Conservation (phyloP, 2,113 vertebrate genomes). For the Centropus bengalensis region DNA sequence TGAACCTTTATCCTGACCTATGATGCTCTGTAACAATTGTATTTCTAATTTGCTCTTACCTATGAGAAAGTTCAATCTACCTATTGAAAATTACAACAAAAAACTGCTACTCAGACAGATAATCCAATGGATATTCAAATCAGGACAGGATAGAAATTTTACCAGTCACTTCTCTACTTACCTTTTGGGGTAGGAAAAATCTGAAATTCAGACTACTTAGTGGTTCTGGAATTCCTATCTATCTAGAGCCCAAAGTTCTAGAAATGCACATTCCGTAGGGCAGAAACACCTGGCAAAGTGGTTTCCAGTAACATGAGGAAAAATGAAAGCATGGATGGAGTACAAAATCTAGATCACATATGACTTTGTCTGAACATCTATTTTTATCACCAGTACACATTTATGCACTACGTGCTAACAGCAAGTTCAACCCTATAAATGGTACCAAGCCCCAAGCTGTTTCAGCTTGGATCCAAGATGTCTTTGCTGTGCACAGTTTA, state of each 20-base stretch:
- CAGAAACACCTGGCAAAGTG: background rate
- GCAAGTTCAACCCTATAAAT: background rate
- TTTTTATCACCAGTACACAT: slow-evolving; percentile 31
- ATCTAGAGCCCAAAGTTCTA: background rate
- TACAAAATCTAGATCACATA: background rate
- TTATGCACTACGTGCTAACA: background rate
- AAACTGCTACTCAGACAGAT: background rate
- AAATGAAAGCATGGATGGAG: background rate
- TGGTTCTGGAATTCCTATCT: background rate
- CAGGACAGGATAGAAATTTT: background rate
- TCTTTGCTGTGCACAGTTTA: background rate
- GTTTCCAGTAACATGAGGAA: background rate
- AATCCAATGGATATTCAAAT: background rate
- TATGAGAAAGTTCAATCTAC: background rate
- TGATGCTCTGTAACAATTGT: background rate
- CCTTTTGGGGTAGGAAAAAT: background rate
- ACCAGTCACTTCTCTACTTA: slow-evolving; percentile 15
- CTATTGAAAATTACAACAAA: background rate
- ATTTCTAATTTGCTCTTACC: background rate
- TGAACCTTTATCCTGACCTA: background rate
- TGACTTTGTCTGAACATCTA: slow-evolving; percentile 1
- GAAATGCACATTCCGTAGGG: background rate
- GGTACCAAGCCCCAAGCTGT: background rate
- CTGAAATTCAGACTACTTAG: background rate
- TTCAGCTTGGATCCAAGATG: background rate